Base-by-base conservation (phyloP, 2,797 vertebrate species). In the Sebastes elongatus region DNA sequence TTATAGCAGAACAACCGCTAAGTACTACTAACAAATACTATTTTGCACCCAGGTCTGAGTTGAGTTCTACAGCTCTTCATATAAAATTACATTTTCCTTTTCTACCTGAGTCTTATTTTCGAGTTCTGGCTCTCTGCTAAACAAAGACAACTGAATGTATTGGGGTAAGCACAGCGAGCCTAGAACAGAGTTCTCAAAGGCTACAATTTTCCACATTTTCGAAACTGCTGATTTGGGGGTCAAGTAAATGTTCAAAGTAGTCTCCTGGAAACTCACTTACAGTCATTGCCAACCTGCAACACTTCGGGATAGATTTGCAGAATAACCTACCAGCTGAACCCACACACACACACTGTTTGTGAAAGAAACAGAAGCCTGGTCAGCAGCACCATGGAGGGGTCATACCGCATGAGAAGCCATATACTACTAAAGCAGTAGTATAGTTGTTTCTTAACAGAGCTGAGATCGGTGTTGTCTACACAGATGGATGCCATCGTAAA, bases 401-500 rank as follows among this genome's bases (percentile, higher is more conserved):
- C 56, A 76, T 27, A 20, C 11, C 22, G 11, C 59, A 52, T 28
- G 18, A 5, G 33, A 75, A 67, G 61, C 23, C 35, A 67, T 20
- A 1, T 42, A 22, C 32, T 27, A 18, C 35, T 42, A 69, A 71
- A 63, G 52, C 56, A 75, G 10, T 14, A 75, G 10, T 14, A 49
- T 46, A 67, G 32, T 64, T 69, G 32, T 61, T 60, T 18, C 33
- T 52, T 52, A 22, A 63, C 53, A 52, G 57, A 55, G 60, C 63
- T 74, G 56, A 25, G 52, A 73, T 33, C 60, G 20, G 23, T 73
- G 49, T 11, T 67, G n/a, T 74, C 33, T 35, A 16, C 14, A 8
- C 32, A 76, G 81, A 81, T 35, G 20, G 57, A 84, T 76, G 46
- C 7, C 52, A 80, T 52, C 4, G 1, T 61, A 80, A 75, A 83